Conservation (phyloP, 2,113 vertebrate genomes). For the pig (Sus scrofa) region T2T-Sscrofa CM000820.6:116152001-116152500, state of each 20-base stretch:
- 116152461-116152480: background rate
- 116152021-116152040: background rate
- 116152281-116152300: background rate
- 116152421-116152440: background rate
- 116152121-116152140: background rate
- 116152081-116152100: fast-evolving
- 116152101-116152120: background rate
- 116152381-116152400: fast-evolving
- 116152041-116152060: background rate
- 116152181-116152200: background rate
- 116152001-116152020: background rate
- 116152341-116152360: fast-evolving
- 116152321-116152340: background rate
- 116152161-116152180: background rate
- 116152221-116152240: background rate
- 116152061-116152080: background rate
- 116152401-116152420: background rate
- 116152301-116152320: background rate
- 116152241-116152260: background rate
- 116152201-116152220: background rate
- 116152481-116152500: background rate
- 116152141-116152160: background rate
- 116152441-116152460: background rate
- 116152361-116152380: fast-evolving
- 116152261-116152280: background rate